Evolutionary conservation across 2,888 invertebrate species (phyloP).

Genomic region (Galerucella pusilla): DNA sequence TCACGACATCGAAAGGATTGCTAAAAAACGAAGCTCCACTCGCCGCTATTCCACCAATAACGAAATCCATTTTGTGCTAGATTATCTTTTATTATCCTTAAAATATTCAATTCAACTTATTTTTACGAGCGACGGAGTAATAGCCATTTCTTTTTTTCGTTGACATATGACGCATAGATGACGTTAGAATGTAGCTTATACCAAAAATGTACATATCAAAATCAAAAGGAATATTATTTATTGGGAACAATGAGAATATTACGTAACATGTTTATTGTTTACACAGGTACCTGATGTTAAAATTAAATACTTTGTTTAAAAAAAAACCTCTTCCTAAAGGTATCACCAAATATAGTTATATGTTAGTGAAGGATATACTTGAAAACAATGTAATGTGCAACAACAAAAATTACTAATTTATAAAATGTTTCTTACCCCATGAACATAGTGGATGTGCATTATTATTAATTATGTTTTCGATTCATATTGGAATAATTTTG

Average conservation of each 20-base stretch:
- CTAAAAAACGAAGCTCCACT: conserved; percentile 79
- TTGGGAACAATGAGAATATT: too few species aligned
- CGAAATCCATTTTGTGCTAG: conserved; percentile 58
- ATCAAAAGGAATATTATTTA: too few species aligned
- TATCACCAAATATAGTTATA: neutral
- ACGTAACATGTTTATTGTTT: too few species aligned
- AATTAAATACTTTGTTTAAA: too few species aligned
- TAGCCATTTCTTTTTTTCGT: neutral
- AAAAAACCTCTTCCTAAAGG: neutral
- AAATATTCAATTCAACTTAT: neutral
- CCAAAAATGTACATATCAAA: too few species aligned
- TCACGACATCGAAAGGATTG: conserved; percentile 89
- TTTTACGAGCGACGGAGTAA: neutral
- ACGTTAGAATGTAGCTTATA: too few species aligned
- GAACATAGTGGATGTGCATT: neutral
- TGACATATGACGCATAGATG: too few species aligned
- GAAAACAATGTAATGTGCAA: neutral
- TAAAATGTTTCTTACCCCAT: neutral
- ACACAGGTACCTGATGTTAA: too few species aligned
- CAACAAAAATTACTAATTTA: neutral
- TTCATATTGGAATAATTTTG: neutral
- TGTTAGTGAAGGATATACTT: neutral
- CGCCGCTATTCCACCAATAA: conserved; percentile 70
- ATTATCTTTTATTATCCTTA: neutral
- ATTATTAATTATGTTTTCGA: neutral